These are phyloP conservation scores for Phaedon cochleariae DNA, from an alignment of 2,888 invertebrate genomes.

Conservation along the genomic window DNA sequence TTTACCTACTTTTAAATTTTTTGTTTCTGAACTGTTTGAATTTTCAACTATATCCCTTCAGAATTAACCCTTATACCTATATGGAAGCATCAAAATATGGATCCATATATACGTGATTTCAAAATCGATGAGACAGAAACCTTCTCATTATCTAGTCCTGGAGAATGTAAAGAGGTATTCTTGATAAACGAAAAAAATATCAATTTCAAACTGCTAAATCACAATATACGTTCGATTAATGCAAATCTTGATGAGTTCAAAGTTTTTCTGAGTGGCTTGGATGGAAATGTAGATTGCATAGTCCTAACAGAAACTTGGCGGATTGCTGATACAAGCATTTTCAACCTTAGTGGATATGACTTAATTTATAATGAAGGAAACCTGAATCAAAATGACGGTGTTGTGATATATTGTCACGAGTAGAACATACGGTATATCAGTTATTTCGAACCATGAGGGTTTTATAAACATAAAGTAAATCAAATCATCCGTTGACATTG, in stretches of 20 bases:
- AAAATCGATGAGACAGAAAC: constrained; percentile 5
- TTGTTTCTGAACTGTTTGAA: no score
- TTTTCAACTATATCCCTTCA: no score
- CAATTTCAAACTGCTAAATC: constrained; percentile 4
- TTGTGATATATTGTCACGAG: no score
- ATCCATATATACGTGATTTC: no score
- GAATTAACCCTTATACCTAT: no score
- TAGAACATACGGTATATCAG: no score
- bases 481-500: no score
- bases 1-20: no score
- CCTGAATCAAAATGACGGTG: constrained; percentile 7
- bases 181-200: not conserved
- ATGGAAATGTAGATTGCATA: not conserved
- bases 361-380: not conserved
- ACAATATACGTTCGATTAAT: constrained; percentile 9
- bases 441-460: no score
- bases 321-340: not conserved
- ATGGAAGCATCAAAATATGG: no score
- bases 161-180: not conserved
- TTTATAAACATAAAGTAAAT: no score
- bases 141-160: not conserved
- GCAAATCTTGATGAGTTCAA: constrained; percentile 14
- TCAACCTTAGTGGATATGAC: not conserved
- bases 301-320: not conserved
- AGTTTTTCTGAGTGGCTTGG: not conserved